Conservation (phyloP, 1,140 invertebrate species). For the Drosophila repletoides region DNA sequence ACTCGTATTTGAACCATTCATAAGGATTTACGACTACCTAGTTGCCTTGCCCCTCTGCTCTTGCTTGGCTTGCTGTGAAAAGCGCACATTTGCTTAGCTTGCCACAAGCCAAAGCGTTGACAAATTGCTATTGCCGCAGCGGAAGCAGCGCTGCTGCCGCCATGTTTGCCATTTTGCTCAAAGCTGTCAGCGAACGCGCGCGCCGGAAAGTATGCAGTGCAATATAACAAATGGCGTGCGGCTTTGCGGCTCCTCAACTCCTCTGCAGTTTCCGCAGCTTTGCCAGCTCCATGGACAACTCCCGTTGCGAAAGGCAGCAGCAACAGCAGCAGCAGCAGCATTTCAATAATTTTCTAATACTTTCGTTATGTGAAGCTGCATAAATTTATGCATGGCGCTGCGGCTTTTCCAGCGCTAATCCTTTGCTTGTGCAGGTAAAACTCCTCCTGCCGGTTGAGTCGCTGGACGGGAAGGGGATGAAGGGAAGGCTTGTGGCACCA, state of each 20-base stretch:
- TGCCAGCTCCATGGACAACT: too few relatives aligned
- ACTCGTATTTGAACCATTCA: too few relatives aligned
- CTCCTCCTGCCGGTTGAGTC: neutral
- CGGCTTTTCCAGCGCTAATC: constrained; percentile 35
- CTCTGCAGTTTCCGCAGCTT: neutral
- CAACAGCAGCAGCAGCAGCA: too few relatives aligned
- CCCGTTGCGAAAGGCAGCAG: too few relatives aligned
- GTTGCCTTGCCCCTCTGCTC: constrained; percentile 16
- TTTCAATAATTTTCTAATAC: constrained; percentile 69
- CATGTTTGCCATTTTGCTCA: constrained; percentile 73
- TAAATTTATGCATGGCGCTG: constrained; percentile 32
- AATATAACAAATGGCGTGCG: constrained; percentile 64
- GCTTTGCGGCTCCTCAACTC: constrained; percentile 31
- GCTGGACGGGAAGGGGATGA: neutral
- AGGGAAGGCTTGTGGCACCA: neutral
- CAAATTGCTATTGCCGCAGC: constrained; percentile 54
- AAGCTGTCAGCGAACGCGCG: constrained; percentile 61
- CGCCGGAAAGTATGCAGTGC: constrained; percentile 60
- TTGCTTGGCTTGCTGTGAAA: neutral
- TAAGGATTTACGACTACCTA: constrained; percentile 65
- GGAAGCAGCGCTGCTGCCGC: constrained; percentile 14
- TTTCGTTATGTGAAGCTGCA: constrained; percentile 29
- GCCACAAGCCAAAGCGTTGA: constrained; percentile 71
- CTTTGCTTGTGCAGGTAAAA: constrained; percentile 15
- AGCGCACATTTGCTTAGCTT: constrained; percentile 62